Evolutionary conservation across 2,888 invertebrate species (phyloP), one percentile per base, ranked within the genome.

Genomic region (Drosophila anceps): DNA sequence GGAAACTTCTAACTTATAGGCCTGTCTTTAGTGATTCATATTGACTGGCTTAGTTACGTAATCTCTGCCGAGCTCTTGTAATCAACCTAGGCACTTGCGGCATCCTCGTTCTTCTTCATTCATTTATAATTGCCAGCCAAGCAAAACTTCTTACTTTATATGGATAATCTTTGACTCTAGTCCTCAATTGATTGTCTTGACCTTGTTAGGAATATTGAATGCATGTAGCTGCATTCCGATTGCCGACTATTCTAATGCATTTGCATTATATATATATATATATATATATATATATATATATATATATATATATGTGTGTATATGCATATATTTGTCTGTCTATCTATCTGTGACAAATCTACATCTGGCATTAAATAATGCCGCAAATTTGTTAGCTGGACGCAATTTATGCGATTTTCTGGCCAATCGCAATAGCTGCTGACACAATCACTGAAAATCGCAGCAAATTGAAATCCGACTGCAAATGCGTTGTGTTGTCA

Each of bases 401-500:
- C 43, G 67, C 76, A 76, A 81, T 83, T 86, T 84, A 88, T 86
- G 84, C 70, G 69, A 60, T 70, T 80, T 77, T 58, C 41, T 65
- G 39, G 54, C 44, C 39, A 46, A 43, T 57, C 60, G 64, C 69
- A 68, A 55, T 29, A 65, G 54, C 58, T 61, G 84, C 75, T 81
- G 85, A 85, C 89, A 85, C 87, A 85, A 85, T 85, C 84, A 67
- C 64, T 57, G 73, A 74, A 78, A 78, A 88, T 82, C 81, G 69
- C 77, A 41, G 65, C 61, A 74, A 86, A 88, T 72, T 69, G 67
- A 80, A 82, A 76, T 81, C 67, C 72, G 67, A 73, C 54, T 76
- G 67, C 27, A 44, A 76, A 76, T 60, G 66, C 64, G 80, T 76
- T 79, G 69, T 73, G 80, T 76, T 79, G 69, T 73, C 81, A 73